phyloP scores from a whole-genome alignment of 2,797 vertebrate species.

The Molossus molossus region DNA sequence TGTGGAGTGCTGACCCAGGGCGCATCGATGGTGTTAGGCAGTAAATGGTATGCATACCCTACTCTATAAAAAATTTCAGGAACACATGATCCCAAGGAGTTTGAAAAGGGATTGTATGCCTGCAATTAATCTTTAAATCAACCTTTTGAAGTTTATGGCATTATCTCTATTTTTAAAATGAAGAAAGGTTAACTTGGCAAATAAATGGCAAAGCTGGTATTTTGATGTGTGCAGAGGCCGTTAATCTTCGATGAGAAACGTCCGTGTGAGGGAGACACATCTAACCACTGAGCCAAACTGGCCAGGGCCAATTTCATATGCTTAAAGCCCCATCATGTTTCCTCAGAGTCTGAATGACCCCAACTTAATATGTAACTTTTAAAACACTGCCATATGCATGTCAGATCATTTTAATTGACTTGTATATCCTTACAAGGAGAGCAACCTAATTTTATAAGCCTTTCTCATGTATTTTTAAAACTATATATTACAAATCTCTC shows the following conservation, averaged over 20 bases:
- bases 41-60: background rate
- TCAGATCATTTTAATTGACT: background rate
- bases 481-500: background rate
- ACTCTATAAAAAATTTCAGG: background rate
- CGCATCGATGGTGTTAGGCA: background rate
- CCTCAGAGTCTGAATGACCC: background rate
- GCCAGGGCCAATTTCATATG: background rate
- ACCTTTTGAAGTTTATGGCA: background rate
- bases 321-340: background rate
- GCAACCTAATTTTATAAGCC: background rate
- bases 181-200: conserved; percentile 8
- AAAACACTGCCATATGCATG: background rate
- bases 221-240: background rate
- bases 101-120: background rate
- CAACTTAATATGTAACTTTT: background rate
- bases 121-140: background rate
- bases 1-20: background rate
- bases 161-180: conserved; percentile 17
- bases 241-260: too few relatives aligned
- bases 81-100: background rate
- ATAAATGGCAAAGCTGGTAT: background rate
- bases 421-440: background rate
- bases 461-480: background rate
- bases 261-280: too few relatives aligned
- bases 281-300: too few relatives aligned